A percentile compares a stretch with the other conserved stretches of the same genome.
Conservation (phyloP, 2,113 vertebrate genomes). For the Microtus oregoni region DNA sequence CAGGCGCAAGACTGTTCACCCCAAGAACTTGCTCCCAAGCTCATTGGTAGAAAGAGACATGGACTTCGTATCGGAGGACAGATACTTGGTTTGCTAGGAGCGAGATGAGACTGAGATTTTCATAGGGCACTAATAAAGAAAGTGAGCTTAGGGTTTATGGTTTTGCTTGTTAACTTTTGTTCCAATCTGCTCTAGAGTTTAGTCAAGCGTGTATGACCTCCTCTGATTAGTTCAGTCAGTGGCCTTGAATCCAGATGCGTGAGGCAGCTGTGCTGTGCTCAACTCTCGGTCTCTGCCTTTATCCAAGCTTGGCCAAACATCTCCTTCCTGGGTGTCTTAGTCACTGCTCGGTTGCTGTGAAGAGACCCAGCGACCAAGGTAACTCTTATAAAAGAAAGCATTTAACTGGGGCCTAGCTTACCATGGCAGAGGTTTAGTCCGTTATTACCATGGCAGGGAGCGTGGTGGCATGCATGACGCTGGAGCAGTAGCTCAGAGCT, state of each 20-base stretch:
- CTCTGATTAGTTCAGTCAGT: not conserved
- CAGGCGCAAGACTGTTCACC: not conserved
- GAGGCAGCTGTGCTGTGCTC: not conserved
- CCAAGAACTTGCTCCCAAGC: not conserved
- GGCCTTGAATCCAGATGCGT: not conserved
- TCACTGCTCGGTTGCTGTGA: not conserved
- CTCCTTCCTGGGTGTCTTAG: not conserved
- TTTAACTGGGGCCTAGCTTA: not conserved
- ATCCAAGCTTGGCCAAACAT: not conserved
- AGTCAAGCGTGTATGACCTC: not conserved
- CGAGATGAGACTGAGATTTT: not conserved
- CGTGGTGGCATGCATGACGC: too few relatives aligned
- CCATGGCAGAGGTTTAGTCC: not conserved
- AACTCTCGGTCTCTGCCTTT: not conserved
- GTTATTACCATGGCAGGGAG: not conserved
- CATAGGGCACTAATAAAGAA: not conserved
- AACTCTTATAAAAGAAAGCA: not conserved
- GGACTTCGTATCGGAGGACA: not conserved
- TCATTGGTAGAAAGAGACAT: not conserved
- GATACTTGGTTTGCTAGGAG: conserved; percentile 17
- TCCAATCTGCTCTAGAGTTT: conserved; percentile 6
- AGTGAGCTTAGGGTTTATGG: not conserved
- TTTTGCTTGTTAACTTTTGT: conserved; percentile 13
- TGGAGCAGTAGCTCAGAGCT: not conserved
- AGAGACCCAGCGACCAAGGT: not conserved